Base-by-base conservation (phyloP, 2,888 invertebrate species). In the Drosophila anceps region DNA sequence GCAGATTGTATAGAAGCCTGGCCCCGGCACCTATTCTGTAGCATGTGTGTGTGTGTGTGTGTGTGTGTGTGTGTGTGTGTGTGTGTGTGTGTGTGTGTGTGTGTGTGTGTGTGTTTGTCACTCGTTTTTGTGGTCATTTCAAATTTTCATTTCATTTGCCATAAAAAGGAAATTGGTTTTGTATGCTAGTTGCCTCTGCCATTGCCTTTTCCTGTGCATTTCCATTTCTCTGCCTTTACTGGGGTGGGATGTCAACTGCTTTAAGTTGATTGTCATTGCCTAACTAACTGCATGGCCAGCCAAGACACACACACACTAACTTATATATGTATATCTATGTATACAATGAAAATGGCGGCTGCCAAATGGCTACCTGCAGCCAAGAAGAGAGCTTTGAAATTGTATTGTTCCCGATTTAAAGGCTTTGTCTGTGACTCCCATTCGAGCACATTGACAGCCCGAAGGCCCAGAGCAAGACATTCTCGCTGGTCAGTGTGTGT, bases 161-260 rank as follows among this genome's bases (percentile, higher is more conserved):
- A 88, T 88, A 88, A 88, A 88, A 88, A 84, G 87, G 82, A 86
- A 90, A 88, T 90, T 86, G 88, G 84, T 90, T 90, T 90, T 73
- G 78, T 79, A 76, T 80, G 81, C 78, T 82, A 81, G 79, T 84
- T 86, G 84, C 62, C 79, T 69, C 51, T 76, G 70, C 68, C 79
- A 39, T 31, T 39, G n/a, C 46, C 46, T 53, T 51, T 39, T 53
- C 44, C 33, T 53, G 9, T 46, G n/a, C 68, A 53, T 65, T 70
- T 43, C 12, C 60, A 35, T 51, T 48, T 27, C 37, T 48, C 35
- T 61, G 54, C 51, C 60, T 58, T 39, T 44, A 20, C 24, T 41
- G 44, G 15, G 20, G 6, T 12, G 57, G 31, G 33, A 24, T 43
- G 35, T 58, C n/a, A 35, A 54, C n/a, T 64, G 62, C 62, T 65